These are phyloP conservation scores for Tiliqua scincoides DNA, from an alignment of 2,113 vertebrate species.

Conservation along the genomic window DNA sequence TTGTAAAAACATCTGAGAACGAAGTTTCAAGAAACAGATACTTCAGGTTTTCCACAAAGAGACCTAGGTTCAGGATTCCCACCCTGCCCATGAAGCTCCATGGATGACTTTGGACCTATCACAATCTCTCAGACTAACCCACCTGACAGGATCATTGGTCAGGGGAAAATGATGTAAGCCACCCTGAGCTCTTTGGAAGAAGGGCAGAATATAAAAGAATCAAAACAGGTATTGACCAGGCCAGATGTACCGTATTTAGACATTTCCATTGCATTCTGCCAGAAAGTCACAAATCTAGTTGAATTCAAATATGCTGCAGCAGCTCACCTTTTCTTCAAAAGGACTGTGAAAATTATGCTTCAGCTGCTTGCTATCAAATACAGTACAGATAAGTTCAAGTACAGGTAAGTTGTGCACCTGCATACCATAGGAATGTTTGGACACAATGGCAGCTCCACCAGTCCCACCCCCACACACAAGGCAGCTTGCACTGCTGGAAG, in stretches of 20 bases:
- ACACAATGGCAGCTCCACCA: too few relatives aligned
- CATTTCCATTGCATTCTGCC: neutral
- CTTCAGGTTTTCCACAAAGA: neutral
- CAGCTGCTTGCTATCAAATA: neutral
- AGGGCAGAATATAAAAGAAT: too few relatives aligned
- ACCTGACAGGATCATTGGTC: too few relatives aligned
- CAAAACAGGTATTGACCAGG: neutral
- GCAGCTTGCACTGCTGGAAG: neutral
- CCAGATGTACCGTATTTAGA: neutral
- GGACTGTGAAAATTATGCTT: neutral
- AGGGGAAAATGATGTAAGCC: too few relatives aligned
- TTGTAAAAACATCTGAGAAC: too few relatives aligned
- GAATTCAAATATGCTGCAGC: neutral
- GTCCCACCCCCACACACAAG: neutral
- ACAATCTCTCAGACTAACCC: too few relatives aligned
- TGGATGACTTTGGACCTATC: too few relatives aligned
- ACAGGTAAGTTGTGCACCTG: neutral
- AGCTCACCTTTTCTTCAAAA: neutral
- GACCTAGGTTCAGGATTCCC: neutral
- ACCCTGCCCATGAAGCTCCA: too few relatives aligned
- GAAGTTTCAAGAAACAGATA: neutral
- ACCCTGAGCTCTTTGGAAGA: neutral
- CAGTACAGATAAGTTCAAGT: neutral
- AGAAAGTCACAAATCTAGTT: neutral
- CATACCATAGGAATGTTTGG: too few relatives aligned